Percentiles rank a stretch among this genome's conserved stretches.
These are phyloP conservation scores for Symphodus melops DNA, from an alignment of 2,113 vertebrate genomes.

Conservation along the genomic window DNA sequence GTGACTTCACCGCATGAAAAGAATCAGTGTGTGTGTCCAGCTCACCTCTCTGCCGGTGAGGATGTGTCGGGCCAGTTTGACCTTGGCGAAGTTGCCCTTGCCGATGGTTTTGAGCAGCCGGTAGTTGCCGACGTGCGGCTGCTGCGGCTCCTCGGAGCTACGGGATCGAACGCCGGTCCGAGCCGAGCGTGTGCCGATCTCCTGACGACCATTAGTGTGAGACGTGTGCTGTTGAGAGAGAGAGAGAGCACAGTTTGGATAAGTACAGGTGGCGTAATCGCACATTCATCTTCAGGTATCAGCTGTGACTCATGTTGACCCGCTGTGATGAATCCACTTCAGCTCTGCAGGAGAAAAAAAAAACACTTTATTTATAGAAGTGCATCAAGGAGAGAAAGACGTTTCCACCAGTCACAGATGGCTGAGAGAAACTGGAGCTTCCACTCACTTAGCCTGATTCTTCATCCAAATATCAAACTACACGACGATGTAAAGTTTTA, in stretches of 20 bases:
- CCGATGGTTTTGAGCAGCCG: conserved; percentile 97
- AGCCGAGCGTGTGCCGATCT: conserved; percentile 87
- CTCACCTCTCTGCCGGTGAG: conserved; percentile 98
- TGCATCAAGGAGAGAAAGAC: conserved; percentile 7
- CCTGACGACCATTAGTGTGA: conserved; percentile 91
- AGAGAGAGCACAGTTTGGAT: background rate
- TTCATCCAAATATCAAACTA: background rate
- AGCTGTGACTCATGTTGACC: conserved; percentile 44
- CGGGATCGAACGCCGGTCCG: conserved; percentile 92
- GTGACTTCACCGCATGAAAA: no score
- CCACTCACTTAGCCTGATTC: background rate
- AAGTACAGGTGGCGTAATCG: background rate
- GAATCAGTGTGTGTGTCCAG: background rate
- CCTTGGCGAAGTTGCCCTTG: conserved; percentile 99
- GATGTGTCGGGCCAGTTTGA: conserved; percentile 96
- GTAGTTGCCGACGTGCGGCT: conserved; percentile 96
- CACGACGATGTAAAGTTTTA: no score
- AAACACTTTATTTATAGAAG: conserved; percentile 43
- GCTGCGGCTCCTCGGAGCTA: conserved; percentile 91
- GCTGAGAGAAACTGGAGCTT: background rate
- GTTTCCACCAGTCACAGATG: conserved; percentile 5
- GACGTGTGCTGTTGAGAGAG: conserved; percentile 88
- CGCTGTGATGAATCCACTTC: conserved; percentile 16
- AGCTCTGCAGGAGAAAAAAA: conserved; percentile 42
- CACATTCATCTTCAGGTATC: conserved; percentile 1